A percentile compares a stretch with the other conserved stretches of the same genome.
These are phyloP conservation scores for Molossus molossus DNA, from an alignment of 2,797 vertebrate species.

Conservation along the genomic window DNA sequence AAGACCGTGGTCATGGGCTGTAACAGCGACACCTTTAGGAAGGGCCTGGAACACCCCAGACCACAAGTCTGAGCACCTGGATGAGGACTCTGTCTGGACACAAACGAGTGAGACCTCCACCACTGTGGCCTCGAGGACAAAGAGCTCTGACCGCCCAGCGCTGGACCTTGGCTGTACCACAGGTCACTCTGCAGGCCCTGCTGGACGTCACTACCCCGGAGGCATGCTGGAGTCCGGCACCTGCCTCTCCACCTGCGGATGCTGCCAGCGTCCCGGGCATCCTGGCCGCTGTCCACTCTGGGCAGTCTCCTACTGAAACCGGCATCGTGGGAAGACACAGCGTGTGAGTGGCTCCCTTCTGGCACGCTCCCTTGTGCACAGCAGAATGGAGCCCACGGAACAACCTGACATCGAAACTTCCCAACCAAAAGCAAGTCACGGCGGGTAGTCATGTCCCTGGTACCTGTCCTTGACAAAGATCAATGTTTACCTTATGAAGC, in stretches of 20 bases:
- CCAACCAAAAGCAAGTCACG: background rate
- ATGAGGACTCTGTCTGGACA: too few species aligned
- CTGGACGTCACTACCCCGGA: background rate
- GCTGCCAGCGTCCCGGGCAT: background rate
- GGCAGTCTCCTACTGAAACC: background rate
- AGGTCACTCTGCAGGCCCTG: too few species aligned
- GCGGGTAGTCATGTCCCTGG: background rate
- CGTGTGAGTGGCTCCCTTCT: background rate
- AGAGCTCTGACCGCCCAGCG: too few species aligned
- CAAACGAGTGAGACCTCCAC: too few species aligned
- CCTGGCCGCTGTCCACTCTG: rapidly evolving
- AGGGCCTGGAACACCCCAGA: too few species aligned
- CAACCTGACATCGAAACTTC: background rate
- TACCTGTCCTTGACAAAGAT: background rate
- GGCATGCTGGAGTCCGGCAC: background rate
- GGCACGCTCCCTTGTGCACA: background rate
- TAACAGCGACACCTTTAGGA: too few species aligned
- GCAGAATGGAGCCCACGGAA: background rate
- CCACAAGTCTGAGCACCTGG: too few species aligned
- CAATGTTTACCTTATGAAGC: background rate
- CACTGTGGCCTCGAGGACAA: too few species aligned
- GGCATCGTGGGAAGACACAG: background rate
- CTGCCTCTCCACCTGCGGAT: background rate
- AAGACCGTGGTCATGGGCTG: too few species aligned
- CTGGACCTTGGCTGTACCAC: background rate